These are phyloP conservation scores for Aporophyla lueneburgensis DNA, from an alignment of 2,888 invertebrate species.

Conservation along the genomic window DNA sequence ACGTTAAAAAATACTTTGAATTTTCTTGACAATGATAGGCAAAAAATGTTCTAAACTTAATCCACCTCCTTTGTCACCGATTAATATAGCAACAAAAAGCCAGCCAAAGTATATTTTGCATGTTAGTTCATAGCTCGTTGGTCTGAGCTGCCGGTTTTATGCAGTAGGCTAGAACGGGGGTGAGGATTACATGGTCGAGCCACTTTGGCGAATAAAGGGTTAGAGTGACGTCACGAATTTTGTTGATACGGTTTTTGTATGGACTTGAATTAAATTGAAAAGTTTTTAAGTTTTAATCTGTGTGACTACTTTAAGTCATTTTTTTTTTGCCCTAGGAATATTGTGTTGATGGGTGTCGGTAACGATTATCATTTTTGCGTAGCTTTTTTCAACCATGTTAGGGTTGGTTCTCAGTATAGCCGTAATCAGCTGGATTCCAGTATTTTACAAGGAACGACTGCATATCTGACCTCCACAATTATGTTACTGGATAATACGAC, in stretches of 20 bases:
- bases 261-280: conserved; percentile 10
- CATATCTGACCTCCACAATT: too few species aligned
- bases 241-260: conserved; percentile 34
- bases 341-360: not conserved
- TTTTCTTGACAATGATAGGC: too few species aligned
- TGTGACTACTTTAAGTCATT: not conserved
- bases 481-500: too few species aligned
- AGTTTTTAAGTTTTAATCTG: conserved; percentile 3
- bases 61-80: not conserved
- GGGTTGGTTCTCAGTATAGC: too few species aligned
- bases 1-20: too few species aligned
- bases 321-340: not conserved
- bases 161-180: conserved; percentile 56
- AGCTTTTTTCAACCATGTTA: too few species aligned
- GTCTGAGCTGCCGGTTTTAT: conserved; percentile 61
- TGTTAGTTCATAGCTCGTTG: conserved; percentile 51
- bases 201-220: conserved; percentile 25
- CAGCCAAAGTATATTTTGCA: conserved; percentile 37
- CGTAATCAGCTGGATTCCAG: too few species aligned
- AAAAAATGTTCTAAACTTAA: too few species aligned
- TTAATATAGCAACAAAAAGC: conserved; percentile 10
- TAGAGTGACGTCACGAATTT: conserved; percentile 49
- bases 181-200: conserved; percentile 55
- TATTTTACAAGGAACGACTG: too few species aligned
- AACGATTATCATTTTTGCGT: too few species aligned